A percentile compares a stretch with the other conserved stretches of the same genome.
phyloP scores from a whole-genome alignment of 2,888 invertebrate species.

The Leptinotarsa haldemani region DNA sequence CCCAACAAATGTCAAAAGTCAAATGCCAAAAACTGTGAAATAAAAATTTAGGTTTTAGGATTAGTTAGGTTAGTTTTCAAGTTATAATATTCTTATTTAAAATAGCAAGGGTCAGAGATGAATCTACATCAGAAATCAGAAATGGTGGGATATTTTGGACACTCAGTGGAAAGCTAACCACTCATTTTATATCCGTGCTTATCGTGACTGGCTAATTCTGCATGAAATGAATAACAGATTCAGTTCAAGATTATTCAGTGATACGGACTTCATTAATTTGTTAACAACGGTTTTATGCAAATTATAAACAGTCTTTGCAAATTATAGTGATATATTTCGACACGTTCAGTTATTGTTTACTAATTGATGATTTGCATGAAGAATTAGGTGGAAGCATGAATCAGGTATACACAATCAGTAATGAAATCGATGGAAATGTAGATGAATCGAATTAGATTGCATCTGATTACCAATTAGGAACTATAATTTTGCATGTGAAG shows the following conservation, averaged over 20 bases:
- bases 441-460: background rate
- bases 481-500: background rate
- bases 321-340: background rate
- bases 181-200: background rate
- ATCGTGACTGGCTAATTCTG: background rate
- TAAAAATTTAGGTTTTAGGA: too few relatives aligned
- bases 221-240: background rate
- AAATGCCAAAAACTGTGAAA: too few relatives aligned
- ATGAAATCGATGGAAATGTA: background rate
- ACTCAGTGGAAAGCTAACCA: background rate
- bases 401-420: background rate
- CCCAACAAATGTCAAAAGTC: too few relatives aligned
- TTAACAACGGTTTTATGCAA: slow-evolving; percentile 11
- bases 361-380: background rate
- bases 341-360: background rate
- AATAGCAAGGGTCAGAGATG: too few relatives aligned
- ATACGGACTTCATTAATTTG: background rate
- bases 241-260: background rate
- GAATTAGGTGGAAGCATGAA: background rate
- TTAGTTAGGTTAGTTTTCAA: too few relatives aligned
- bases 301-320: background rate
- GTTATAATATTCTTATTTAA: too few relatives aligned
- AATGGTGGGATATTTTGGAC: too few relatives aligned
- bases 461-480: background rate
- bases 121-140: background rate